phyloP scores from a whole-genome alignment of 2,113 vertebrate species.

The Gnathonemus longibarbis region DNA sequence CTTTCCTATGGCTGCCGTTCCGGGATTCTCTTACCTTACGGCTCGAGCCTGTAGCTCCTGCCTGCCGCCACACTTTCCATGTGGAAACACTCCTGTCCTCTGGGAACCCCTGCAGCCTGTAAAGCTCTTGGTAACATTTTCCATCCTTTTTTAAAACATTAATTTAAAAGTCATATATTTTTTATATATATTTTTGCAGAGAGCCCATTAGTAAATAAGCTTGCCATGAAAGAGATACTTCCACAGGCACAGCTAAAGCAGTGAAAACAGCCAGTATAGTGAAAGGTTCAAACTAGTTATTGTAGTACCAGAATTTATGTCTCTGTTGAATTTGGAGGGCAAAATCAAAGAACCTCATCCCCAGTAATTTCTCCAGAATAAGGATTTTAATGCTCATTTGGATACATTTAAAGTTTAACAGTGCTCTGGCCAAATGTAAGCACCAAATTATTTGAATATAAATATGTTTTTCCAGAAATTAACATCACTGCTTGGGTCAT shows the following conservation, averaged over 20 bases:
- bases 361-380: background rate
- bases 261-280: background rate
- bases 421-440: background rate
- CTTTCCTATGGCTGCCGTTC: background rate
- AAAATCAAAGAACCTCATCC: background rate
- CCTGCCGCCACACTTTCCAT: conserved; percentile 12
- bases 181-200: background rate
- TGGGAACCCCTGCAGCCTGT: conserved; percentile 10
- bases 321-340: background rate
- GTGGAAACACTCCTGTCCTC: conserved; percentile 29
- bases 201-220: background rate
- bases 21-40: background rate
- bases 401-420: background rate
- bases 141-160: conserved; percentile 18
- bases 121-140: conserved; percentile 20
- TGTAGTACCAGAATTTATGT: background rate
- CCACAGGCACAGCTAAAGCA: background rate
- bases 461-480: background rate
- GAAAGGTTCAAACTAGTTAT: background rate
- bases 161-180: background rate
- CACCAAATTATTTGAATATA: background rate
- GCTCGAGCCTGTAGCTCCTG: background rate
- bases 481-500: background rate
- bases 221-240: background rate
- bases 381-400: background rate